Percentiles rank a stretch among this genome's conserved stretches.
phyloP scores from a whole-genome alignment of 2,797 vertebrate genomes.

The Yasuhikotakia modesta region DNA sequence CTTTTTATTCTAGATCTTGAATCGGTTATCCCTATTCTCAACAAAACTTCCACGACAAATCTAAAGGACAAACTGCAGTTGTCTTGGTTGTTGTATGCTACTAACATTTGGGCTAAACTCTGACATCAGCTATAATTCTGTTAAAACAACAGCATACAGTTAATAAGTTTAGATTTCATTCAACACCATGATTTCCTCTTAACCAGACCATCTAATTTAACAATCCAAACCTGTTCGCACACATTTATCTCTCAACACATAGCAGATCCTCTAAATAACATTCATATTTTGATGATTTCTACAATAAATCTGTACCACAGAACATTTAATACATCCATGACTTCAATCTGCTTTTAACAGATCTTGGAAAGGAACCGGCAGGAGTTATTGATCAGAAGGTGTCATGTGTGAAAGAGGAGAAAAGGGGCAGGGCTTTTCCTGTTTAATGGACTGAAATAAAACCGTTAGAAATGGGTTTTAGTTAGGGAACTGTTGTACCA shows the following conservation, averaged over 20 bases:
- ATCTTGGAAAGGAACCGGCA: background rate
- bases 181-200: no score
- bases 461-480: constrained; percentile 89
- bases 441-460: constrained; percentile 96
- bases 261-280: background rate
- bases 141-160: no score
- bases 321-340: background rate
- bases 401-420: constrained; percentile 82
- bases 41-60: no score
- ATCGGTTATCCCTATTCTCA: no score
- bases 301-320: background rate
- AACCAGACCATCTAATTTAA: no score
- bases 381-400: constrained; percentile 85
- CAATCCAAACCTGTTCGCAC: background rate
- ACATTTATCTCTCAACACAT: background rate
- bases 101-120: background rate
- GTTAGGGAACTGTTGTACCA: constrained; percentile 86
- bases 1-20: no score
- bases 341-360: background rate
- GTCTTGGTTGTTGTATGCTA: background rate
- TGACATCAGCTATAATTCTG: no score
- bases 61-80: no score
- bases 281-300: background rate
- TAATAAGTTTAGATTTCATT: no score
- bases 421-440: constrained; percentile 76